Base-by-base conservation (phyloP, 2,888 invertebrate genomes). In the Plebejus argus region DNA sequence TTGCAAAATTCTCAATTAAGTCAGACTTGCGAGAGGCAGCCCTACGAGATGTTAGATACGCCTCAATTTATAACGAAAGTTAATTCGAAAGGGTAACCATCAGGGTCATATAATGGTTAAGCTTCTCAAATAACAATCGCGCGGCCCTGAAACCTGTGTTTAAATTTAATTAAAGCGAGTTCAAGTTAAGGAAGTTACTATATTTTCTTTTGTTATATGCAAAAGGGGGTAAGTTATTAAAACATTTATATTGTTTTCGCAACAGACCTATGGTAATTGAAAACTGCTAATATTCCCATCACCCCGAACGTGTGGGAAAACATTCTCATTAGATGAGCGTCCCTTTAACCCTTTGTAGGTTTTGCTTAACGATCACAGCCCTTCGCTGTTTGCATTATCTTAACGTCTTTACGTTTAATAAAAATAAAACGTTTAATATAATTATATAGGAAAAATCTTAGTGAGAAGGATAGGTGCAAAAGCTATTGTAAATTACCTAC, bases 71-170 rank as follows among this genome's bases (percentile, higher is more conserved):
- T 83, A 83, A 84, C 78, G 80, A 82, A 82, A 82, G 83, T 85
- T 84, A 85, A 86, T 85, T 85, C 84, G 80, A 79, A 82, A 81
- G 81, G 81, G 84, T 83, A 82, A 80, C 83, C 84, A 82, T 83
- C 81, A 82, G 81, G 79, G 83, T 80, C 81, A 79, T 81, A 80
- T 80, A 80, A 82, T 81, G 82, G 81, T 79, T 79, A 79, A 80
- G 75, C 79, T 79, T 79, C 83, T 83, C 80, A 80, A 84, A 84
- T 84, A 84, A 84, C 83, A 84, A 83, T 82, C 81, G 80, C 78
- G 79, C 79, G 75, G 80, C 81, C 79, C 82, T 81, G 83, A 83
- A 82, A 83, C 81, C 82, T 83, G 81, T 81, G 82, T 84, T 83
- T 82, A 81, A 82, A 83, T 83, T 83, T 83, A 84, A 84, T 84